Base-by-base conservation (phyloP, 1,140 invertebrate genomes). In the Hermetia illucens region DNA sequence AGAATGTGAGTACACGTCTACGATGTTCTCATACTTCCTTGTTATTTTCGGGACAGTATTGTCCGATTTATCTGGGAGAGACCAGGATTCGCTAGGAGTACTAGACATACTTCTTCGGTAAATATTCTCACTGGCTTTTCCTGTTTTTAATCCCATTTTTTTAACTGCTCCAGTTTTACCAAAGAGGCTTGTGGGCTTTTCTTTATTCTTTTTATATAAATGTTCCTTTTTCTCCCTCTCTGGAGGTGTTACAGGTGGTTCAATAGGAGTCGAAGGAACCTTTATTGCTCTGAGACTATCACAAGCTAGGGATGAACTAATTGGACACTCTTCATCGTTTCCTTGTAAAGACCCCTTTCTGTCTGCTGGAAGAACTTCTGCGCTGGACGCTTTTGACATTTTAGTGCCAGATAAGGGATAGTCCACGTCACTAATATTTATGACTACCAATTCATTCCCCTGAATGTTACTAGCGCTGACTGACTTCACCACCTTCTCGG, bases 401-500 rank as follows among this genome's bases (percentile, higher is more conserved):
- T 5, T 5, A 18, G 18, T 34, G 8, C 5, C 13, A 8, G 18
- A 5, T 4, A 12, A 5, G 15, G 8, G 16, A 18, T 18, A 17
- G 12, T 34, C 33, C 6, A 18, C 18, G 5, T 4, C 6, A 10
- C 17, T 25, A 15, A 4, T 8, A 15, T 24, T 6, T 5, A 16
- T 17, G 9, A 17, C 12, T 5, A 17, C 19, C 5, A 5, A 4
- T 12, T 39, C 44, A n/a, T 30, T 39, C 21, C 45, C 40, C 34
- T 47, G 51, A 25, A 61, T 55, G 17, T 57, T 45, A 36, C 68
- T 66, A 12, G 69, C 66, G 44, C 71, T 73, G 6, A 66, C 69
- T n/a, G 70, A 72, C 46, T 72, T 72, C 45, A 70, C 58, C 3
- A 67, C 50, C 42, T 66, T 63, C 53, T 73, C 55, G 61, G 72